phyloP scores from a whole-genome alignment of 2,113 vertebrate genomes.

The Gopherus flavomarginatus region DNA sequence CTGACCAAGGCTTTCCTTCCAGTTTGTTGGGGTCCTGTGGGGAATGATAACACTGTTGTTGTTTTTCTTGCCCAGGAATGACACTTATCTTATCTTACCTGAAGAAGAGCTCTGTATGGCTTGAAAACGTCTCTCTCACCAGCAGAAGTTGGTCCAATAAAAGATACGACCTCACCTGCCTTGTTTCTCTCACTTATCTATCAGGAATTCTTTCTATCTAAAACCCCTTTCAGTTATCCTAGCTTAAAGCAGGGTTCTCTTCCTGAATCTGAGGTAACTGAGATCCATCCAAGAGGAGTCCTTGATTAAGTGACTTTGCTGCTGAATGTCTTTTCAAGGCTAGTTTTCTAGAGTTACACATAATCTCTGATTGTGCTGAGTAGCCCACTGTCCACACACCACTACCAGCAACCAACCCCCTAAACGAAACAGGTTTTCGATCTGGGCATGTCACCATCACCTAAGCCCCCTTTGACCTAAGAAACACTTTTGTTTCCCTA shows the following conservation, averaged over 20 bases:
- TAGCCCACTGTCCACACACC: neutral
- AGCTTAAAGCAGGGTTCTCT: neutral
- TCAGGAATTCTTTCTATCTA: neutral
- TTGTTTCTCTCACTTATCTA: neutral
- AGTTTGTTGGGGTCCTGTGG: neutral
- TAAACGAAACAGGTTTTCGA: neutral
- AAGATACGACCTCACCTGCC: neutral
- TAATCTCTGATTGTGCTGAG: neutral
- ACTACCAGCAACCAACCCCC: neutral
- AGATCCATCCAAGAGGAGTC: neutral
- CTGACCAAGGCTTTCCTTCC: neutral
- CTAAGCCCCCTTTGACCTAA: neutral
- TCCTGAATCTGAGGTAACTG: neutral
- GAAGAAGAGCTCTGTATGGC: neutral
- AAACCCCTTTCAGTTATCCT: neutral
- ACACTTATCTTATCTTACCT: neutral
- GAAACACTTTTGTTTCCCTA: neutral
- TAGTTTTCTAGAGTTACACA: neutral
- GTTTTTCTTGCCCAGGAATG: neutral
- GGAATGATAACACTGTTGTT: neutral
- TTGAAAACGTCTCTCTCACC: neutral
- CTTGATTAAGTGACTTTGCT: neutral
- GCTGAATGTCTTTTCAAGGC: neutral
- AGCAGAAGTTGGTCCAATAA: neutral
- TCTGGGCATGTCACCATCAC: neutral